Evolutionary conservation across 2,797 vertebrate species (phyloP), one percentile per base, ranked within the genome.

Genomic region (Enteromius afrohamiltoni): DNA sequence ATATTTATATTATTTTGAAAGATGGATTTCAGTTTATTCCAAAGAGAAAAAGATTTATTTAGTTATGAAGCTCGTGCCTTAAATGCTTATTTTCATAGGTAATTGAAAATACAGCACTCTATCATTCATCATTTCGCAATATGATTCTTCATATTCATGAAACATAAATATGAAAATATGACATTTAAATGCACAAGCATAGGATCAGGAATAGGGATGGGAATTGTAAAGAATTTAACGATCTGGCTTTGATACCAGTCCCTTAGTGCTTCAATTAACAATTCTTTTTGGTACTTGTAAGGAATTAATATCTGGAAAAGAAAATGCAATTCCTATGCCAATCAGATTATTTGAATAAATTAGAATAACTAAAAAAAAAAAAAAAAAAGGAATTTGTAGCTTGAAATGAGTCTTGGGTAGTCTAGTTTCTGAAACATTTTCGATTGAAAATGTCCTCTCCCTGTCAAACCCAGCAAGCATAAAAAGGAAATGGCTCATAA

Each of bases 1-100:
- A 86, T 83, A 23, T 83, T 78, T 64, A 42, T 51, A 11, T 13
- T 21, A 37, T 85, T 80, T 83, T 53, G 11, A 74, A 55, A 29
- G 40, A 84, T 74, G 47, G 29, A 73, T 87, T 60, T 77, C 16
- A 42, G 64, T 62, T 68, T 2, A 42, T 69, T 60, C 10, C 17
- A 8, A 26, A 55, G 29, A 62, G 55, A 83, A 40, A 34, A 81
- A 3, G 23, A 49, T 16, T 17, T 3, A 2, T 34, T 67, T 29
- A 14, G 21, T 37, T 11, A 9, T 58, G 4, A 26, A 17, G 31
- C 82, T 49, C 31, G 40, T 42, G 19, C 17, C 7, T 34, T 11
- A 79, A 42, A 77, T 40, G 26, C n/a, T 78, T 7, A 29, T 83
- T 70, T 47, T 79, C 13, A 8, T 19, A 64, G 34, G 37, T 42